Evolutionary conservation across 2,888 invertebrate genomes (phyloP), one percentile per base, ranked within the genome.

Genomic region (Himalopsyche tibetana): DNA sequence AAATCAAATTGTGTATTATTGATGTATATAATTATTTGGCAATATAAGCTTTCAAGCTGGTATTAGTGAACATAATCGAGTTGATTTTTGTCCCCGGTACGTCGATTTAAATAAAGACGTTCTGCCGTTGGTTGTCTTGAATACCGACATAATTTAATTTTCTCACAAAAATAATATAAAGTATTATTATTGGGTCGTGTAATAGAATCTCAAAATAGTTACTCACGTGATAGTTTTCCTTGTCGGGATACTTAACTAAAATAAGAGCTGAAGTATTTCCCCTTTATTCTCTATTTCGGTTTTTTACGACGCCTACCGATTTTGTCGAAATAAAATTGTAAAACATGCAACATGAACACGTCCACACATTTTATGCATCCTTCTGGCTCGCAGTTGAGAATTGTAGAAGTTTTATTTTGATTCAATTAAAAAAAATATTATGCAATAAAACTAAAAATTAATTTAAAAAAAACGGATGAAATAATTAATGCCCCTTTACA

Each of bases 331-430:
- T 83, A 85, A 87, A 88, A 88, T 85, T 87, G 84, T 88, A 86
- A 86, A 88, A 88, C 87, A 86, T 63, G 84, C 80, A 84, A 80
- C 82, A 36, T 56, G 84, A 84, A 87, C 88, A 87, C 87, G 85
- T 87, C 83, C 79, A 84, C 79, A 69, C 87, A 84, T 83, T 87
- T 86, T 85, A 88, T 88, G 69, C 82, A 82, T 42, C 63, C 40
- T 56, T 28, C 5, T 28, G 85, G 80, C 84, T 87, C 85, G 85
- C n/a, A 9, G 38, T 28, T 17, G 38, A 82, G 38, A 82, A 11
- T 15, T 28, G 19, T 19, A 63, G 63, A 63, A 63, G 63, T 63
- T 19, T 51, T 63, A 1, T 63, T 63, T 9, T 55, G 28, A 28
- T 28, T 28, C 28, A 28, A 1, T 28, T 28, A 28, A 0, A 28